Evolutionary conservation across 2,888 invertebrate species (phyloP).

Genomic region (Phragmatobia fuliginosa): DNA sequence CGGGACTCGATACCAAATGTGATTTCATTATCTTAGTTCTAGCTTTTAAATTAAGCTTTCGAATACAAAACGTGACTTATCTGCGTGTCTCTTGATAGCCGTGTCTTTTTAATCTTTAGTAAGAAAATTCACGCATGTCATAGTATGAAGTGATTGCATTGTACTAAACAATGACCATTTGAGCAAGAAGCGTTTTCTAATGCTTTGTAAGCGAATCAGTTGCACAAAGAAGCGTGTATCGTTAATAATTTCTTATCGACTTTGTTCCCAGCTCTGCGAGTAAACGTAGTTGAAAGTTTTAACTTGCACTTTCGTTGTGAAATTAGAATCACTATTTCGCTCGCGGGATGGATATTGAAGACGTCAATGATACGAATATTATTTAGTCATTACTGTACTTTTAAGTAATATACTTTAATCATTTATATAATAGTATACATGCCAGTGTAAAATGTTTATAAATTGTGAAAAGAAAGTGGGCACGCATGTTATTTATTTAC

Average conservation of each 20-base stretch:
- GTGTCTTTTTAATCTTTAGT: conserved; percentile 39
- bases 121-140: conserved; percentile 48
- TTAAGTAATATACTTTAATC: conserved; percentile 25
- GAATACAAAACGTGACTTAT: conserved; percentile 50
- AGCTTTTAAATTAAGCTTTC: conserved; percentile 40
- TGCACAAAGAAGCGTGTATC: conserved; percentile 46
- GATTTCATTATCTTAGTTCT: conserved; percentile 43
- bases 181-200: conserved; percentile 49
- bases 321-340: conserved; percentile 39
- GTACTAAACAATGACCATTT: conserved; percentile 55
- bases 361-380: conserved; percentile 39
- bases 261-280: conserved; percentile 43
- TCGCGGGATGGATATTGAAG: conserved; percentile 36
- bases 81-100: conserved; percentile 42
- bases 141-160: conserved; percentile 46
- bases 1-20: conserved; percentile 41
- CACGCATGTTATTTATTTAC: conserved; percentile 19
- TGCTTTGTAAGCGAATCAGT: conserved; percentile 51
- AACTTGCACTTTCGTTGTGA: conserved; percentile 59
- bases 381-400: conserved; percentile 42
- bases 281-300: conserved; percentile 49
- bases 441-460: conserved; percentile 10
- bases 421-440: conserved; percentile 15
- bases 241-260: conserved; percentile 48
- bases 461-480: conserved; percentile 14